Conservation (phyloP, 2,888 invertebrate genomes). For the Drosophila stalkeri region DNA sequence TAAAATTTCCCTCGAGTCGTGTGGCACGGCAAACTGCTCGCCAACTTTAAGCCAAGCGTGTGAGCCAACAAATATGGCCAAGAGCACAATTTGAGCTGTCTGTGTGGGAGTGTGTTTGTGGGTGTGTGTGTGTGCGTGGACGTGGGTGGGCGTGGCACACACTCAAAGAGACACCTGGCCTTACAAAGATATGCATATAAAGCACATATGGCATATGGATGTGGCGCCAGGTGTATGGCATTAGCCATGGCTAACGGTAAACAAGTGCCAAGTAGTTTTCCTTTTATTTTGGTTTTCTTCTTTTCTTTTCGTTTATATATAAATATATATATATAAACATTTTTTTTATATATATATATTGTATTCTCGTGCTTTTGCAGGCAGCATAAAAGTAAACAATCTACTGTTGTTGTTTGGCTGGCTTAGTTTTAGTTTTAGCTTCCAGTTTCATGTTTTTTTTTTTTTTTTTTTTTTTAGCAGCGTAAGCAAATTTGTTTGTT, state of each 20-base stretch:
- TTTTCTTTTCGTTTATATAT: neutral
- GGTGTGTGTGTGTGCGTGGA: neutral
- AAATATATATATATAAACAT: too few relatives aligned
- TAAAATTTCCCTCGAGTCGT: conserved; percentile 46
- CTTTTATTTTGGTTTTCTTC: neutral
- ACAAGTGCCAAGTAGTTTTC: conserved; percentile 37
- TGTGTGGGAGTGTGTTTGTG: neutral
- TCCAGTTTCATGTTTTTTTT: neutral
- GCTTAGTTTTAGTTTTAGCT: conserved; percentile 26
- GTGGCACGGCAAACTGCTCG: conserved; percentile 15
- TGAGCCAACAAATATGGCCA: conserved; percentile 29
- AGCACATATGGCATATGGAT: conserved; percentile 52
- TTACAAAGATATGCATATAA: conserved; percentile 42
- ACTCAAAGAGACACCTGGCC: conserved; percentile 27
- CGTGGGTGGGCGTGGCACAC: neutral
- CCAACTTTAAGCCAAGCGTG: conserved; percentile 35
- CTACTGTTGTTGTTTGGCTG: conserved; percentile 17
- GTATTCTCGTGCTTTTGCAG: neutral
- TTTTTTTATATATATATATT: neutral
- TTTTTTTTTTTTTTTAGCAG: neutral
- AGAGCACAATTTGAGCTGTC: conserved; percentile 2
- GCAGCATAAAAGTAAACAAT: conserved; percentile 26
- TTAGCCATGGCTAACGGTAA: conserved; percentile 34
- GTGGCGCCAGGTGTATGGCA: conserved; percentile 39
- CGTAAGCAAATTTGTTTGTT: conserved; percentile 15